Evolutionary conservation across 92 coral and sea anemone species (phyloP).

Genomic region (Desmophyllum pertusum): DNA sequence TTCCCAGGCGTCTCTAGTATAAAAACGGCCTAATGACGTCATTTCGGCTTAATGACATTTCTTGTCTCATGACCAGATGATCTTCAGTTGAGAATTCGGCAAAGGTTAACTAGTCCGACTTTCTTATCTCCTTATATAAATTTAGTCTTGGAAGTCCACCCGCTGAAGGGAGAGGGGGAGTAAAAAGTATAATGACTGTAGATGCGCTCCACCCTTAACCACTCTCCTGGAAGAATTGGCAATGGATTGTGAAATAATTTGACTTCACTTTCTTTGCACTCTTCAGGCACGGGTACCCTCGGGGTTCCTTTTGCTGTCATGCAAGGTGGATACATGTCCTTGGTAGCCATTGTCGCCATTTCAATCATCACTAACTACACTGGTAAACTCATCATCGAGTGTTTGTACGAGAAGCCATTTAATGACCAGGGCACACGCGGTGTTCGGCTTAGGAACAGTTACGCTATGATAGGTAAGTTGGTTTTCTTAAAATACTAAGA

Average conservation of each 20-base stretch:
- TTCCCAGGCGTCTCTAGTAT: too few species aligned
- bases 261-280: background rate
- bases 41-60: too few species aligned
- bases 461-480: conserved; percentile 86
- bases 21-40: too few species aligned
- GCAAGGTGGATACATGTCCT: conserved; percentile 93
- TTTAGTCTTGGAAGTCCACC: too few species aligned
- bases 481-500: background rate
- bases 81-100: too few species aligned
- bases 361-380: conserved; percentile 95
- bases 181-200: too few species aligned
- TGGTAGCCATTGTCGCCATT: conserved; percentile 81
- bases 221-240: background rate
- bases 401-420: conserved; percentile 80
- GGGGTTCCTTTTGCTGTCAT: conserved; percentile 96
- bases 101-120: too few species aligned
- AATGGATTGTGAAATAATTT: background rate
- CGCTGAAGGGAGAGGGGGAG: too few species aligned
- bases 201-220: too few species aligned
- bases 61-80: too few species aligned
- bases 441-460: conserved; percentile 79
- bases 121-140: too few species aligned
- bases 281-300: conserved; percentile 93
- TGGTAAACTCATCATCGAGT: conserved; percentile 91
- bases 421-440: conserved; percentile 62